phyloP scores from a whole-genome alignment of 2,113 vertebrate species.

The Carettochelys insculpta region DNA sequence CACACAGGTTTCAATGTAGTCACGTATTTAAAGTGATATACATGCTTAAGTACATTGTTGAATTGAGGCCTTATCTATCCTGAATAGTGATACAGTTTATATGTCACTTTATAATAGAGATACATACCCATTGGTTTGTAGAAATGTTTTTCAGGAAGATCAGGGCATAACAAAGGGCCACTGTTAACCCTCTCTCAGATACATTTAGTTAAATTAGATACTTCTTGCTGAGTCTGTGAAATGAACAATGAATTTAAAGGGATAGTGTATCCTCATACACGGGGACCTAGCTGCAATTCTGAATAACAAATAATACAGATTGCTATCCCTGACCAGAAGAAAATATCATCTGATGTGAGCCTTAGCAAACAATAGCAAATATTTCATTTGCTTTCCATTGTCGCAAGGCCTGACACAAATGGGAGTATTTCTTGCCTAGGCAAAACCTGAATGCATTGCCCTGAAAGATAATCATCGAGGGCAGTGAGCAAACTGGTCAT shows the following conservation, averaged over 20 bases:
- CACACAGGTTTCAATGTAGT: not conserved
- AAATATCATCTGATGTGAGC: not conserved
- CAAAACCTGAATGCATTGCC: accelerated
- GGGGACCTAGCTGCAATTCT: not conserved
- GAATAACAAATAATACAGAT: not conserved
- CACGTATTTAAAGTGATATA: not conserved
- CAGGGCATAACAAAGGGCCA: not conserved
- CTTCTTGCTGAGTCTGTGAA: not conserved
- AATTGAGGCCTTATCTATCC: not conserved
- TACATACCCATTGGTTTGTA: not conserved
- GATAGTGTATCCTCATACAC: not conserved
- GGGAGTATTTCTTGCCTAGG: not conserved
- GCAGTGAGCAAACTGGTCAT: not conserved
- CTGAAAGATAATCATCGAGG: not conserved
- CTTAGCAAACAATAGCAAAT: not conserved
- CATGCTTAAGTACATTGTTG: not conserved
- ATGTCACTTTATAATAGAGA: not conserved
- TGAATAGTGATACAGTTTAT: not conserved
- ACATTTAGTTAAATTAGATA: not conserved
- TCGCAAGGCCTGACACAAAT: not conserved
- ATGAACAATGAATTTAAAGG: not conserved
- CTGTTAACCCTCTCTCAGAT: not conserved
- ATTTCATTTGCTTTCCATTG: not conserved
- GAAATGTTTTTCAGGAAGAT: not conserved
- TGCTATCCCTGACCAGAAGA: not conserved